Base-by-base conservation (phyloP, 2,888 invertebrate genomes). In the Parapristionchus giblindavisi region DNA sequence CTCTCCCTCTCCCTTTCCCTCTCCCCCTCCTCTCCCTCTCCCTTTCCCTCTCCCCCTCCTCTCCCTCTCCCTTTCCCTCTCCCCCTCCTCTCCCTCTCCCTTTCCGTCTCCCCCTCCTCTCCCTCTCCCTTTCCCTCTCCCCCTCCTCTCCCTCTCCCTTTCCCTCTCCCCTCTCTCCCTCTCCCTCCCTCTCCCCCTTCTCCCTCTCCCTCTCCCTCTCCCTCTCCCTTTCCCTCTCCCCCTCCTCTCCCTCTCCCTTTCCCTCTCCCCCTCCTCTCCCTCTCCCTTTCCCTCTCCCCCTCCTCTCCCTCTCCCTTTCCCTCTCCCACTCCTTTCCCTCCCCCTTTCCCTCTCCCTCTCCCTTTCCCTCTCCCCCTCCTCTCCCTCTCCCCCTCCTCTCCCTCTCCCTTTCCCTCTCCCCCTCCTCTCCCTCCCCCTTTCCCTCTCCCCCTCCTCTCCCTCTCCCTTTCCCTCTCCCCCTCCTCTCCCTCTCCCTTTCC, bases 51-150 rank as follows among this genome's bases (percentile, higher is more conserved):
- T 21, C 21, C 21, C 17, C 43, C 43, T 17, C 43, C 11, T 17
- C 43, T 40, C n/a, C 4, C 8, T 56, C 27, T 14, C 17, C 56
- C 56, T 27, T 56, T 27, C 5, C 63, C 43, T 43, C 43, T 24
- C 40, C 27, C 8, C 27, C 63, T 17, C n/a, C 24, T 43, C 43
- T 32, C 40, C 61, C 40, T 21, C 58, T 38, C 38, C 36, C 38
- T 14, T 36, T 38, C 61, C 34, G 21, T 34, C 38, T 36, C 24
- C 61, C 38, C 11, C n/a, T 29, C 38, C 34, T 61, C 56, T 58
- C 58, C 61, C 24, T 60, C 60, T 60, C 60, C 27, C 40, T 61
- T 40, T n/a, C 3, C 5, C 38, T 65, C 63, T 65, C 63, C 40
- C 3, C 11, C 11, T 40, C 40, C 38, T 40, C 38, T 40, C 61